Conservation (phyloP, 2,888 invertebrate genomes). For the Phyto melanocephala region DNA sequence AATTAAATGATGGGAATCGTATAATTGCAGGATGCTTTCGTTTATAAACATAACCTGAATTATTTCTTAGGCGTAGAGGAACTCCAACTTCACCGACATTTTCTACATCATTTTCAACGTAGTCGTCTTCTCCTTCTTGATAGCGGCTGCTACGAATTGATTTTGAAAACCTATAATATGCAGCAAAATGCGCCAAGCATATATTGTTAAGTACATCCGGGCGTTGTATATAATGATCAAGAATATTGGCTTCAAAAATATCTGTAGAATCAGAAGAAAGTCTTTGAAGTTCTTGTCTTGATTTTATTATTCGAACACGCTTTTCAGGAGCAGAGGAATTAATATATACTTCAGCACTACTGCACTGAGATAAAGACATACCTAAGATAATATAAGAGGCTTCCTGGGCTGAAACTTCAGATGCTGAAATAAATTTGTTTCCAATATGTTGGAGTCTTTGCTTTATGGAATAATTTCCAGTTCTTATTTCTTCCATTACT, state of each 20-base stretch:
- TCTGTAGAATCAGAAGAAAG: neutral
- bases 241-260: neutral
- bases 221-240: constrained; percentile 21
- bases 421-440: constrained; percentile 20
- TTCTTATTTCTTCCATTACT: constrained; percentile 36
- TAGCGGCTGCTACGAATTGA: neutral
- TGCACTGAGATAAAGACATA: constrained; percentile 26
- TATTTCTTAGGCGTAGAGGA: neutral
- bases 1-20: neutral
- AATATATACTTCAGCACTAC: constrained; percentile 31
- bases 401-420: too few relatives aligned
- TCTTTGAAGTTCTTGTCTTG: neutral
- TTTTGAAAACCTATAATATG: neutral
- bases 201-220: constrained; percentile 6
- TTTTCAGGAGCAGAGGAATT: constrained; percentile 21
- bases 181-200: constrained; percentile 31
- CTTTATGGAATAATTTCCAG: constrained; percentile 38
- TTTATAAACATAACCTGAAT: neutral
- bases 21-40: neutral
- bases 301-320: neutral
- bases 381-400: too few relatives aligned
- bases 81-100: neutral
- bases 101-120: neutral
- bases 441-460: constrained; percentile 47
- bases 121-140: too few relatives aligned